These are phyloP conservation scores for Peromyscus californicus DNA, from an alignment of 2,113 vertebrate genomes.

Conservation along the genomic window DNA sequence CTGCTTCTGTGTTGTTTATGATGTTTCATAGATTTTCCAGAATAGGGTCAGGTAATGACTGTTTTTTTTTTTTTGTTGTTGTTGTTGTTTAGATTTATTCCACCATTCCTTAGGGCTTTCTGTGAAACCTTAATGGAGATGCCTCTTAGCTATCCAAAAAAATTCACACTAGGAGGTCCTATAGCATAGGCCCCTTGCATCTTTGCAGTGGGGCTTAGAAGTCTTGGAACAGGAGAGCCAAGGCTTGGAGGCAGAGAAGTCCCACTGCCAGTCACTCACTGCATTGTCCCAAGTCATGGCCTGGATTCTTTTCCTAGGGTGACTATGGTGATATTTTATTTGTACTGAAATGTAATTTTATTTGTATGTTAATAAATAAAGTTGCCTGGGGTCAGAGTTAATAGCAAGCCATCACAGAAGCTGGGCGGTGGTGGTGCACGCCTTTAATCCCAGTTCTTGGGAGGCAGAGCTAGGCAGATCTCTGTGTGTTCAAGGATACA, in stretches of 20 bases:
- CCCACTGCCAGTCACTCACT: neutral
- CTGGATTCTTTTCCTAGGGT: neutral
- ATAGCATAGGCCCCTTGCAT: rapidly evolving
- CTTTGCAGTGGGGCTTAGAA: rapidly evolving
- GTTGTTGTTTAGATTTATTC: neutral
- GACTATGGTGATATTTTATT: no score
- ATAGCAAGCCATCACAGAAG: no score
- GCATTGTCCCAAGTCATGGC: no score
- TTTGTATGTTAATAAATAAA: no score
- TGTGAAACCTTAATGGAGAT: neutral
- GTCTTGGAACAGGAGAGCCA: rapidly evolving
- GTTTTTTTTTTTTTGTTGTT: neutral
- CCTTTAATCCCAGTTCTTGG: no score
- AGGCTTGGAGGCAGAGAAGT: neutral
- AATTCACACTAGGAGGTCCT: neutral
- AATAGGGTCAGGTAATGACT: neutral
- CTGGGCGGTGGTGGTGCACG: no score
- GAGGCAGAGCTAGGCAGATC: no score
- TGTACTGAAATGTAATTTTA: no score
- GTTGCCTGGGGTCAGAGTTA: no score
- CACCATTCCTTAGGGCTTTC: slow-evolving; percentile 2
- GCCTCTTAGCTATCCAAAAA: neutral
- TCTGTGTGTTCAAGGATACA: no score
- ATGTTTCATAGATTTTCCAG: neutral
- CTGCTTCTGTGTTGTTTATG: neutral